phyloP scores from a whole-genome alignment of 30 jellyfish, hydroid and myxozoan genomes.

The Pseudorhiza aurosa region DNA sequence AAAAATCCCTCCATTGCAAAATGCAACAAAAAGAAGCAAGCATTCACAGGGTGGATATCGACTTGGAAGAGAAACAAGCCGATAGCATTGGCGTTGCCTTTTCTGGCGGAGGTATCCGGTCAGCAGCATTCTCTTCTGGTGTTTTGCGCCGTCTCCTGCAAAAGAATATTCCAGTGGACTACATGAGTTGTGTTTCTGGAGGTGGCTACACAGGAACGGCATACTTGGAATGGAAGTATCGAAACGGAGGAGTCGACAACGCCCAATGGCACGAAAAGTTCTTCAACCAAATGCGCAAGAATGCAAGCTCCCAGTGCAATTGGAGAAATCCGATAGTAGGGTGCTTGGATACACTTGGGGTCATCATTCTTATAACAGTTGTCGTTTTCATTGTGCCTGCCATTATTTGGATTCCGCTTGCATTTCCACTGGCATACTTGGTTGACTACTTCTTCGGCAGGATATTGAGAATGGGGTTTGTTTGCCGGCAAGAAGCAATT shows the following conservation, averaged over 20 bases:
- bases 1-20: too few species aligned
- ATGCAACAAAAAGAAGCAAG: too few species aligned
- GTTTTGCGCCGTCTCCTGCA: constrained; percentile 71
- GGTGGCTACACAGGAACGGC: constrained; percentile 87
- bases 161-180: constrained; percentile 57
- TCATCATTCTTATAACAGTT: constrained; percentile 18
- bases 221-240: constrained; percentile 79
- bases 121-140: constrained; percentile 87
- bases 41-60: neutral
- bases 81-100: constrained; percentile 70
- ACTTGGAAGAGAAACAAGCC: neutral
- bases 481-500: constrained; percentile 31
- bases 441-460: constrained; percentile 49
- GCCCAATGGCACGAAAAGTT: constrained; percentile 84
- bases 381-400: constrained; percentile 67
- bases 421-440: constrained; percentile 71
- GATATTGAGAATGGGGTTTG: constrained; percentile 49
- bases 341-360: constrained; percentile 22
- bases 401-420: constrained; percentile 77
- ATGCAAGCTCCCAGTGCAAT: constrained; percentile 69
- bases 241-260: constrained; percentile 70
- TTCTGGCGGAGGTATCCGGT: constrained; percentile 89
- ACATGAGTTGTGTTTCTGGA: constrained; percentile 79
- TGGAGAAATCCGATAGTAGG: constrained; percentile 78
- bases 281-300: constrained; percentile 74